Base-by-base conservation (phyloP, 2,888 invertebrate species). In the Noctuana brunneofusca region DNA sequence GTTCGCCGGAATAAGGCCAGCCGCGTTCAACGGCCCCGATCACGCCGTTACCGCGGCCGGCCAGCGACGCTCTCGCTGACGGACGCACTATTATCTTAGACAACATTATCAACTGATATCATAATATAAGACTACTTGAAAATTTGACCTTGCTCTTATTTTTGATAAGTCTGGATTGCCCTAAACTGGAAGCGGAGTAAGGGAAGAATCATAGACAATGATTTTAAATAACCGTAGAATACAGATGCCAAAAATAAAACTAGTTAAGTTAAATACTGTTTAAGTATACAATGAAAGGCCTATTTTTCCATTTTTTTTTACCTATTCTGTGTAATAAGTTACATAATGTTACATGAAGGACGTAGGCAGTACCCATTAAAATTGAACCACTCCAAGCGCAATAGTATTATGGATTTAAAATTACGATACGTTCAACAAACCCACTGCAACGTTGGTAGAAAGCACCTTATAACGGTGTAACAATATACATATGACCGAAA, bases 21-120 rank as follows among this genome's bases (percentile, higher is more conserved):
- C 75, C 60, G 84, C 88, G 89, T 89, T 88, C 89, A 89, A 80
- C 87, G 90, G 87, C 90, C 90, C 81, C 87, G 80, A 80, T 85
- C 78, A 78, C 75, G 83, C 85, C 87, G 86, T 87, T 87, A 87
- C 81, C 73, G 77, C 72, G 74, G 73, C 68, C 71, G 71, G 65
- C 69, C 69, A 20, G 2, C 53, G 67, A 64, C 71, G 70, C 69
- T 63, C 64, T 71, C 72, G 70, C 69, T 70, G 71, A 68, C 71
- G 71, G 72, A 73, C 73, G 71, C 65, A 70, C 46, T 53, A 32
- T 57, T 32, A 53, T 60, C 59, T n/a, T n/a, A n/a, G n/a, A n/a
- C n/a, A 16, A 30, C 48, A n/a, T 52, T 58, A 58, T 58, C 58
- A 58, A 32, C n/a, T 46, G 32, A 30, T 56, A 56, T 56, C 32